A percentile compares a stretch with the other conserved stretches of the same genome.
Conservation (phyloP, 1,140 invertebrate genomes). For the Ephestia elutella region DNA sequence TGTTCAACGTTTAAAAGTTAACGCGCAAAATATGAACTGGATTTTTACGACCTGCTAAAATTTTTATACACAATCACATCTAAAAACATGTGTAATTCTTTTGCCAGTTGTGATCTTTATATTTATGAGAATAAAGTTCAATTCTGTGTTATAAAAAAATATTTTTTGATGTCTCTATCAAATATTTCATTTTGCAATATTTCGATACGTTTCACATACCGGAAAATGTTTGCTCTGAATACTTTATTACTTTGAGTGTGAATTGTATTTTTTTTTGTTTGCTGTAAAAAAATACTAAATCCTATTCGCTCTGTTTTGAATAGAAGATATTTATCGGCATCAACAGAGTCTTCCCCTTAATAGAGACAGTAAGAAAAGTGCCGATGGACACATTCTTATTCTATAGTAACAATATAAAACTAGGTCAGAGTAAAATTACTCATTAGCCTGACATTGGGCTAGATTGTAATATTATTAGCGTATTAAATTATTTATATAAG, state of each 20-base stretch:
- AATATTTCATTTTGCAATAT: not conserved
- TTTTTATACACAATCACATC: constrained; percentile 31
- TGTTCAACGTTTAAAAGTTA: constrained; percentile 40
- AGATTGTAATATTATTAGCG: too few relatives aligned
- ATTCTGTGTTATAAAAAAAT: not conserved
- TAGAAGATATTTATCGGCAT: too few relatives aligned
- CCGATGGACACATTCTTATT: too few relatives aligned
- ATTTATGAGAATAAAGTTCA: not conserved
- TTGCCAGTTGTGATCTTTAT: not conserved
- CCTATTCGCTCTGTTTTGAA: too few relatives aligned
- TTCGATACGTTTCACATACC: not conserved
- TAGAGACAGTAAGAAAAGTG: too few relatives aligned
- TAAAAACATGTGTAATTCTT: not conserved
- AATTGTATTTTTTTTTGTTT: not conserved
- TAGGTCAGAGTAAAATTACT: too few relatives aligned
- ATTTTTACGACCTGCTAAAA: constrained; percentile 54
- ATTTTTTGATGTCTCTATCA: not conserved
- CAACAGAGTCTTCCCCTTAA: too few relatives aligned
- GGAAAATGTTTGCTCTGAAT: not conserved
- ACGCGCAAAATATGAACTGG: constrained; percentile 39
- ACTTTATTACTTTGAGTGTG: not conserved
- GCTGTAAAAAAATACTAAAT: not conserved
- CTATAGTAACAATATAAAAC: too few relatives aligned
- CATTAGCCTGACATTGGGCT: too few relatives aligned
- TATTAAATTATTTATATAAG: too few relatives aligned